Percentiles rank a stretch among this genome's conserved stretches.
These are phyloP conservation scores for Philantomba maxwellii DNA, from an alignment of 2,113 vertebrate species.

Conservation along the genomic window DNA sequence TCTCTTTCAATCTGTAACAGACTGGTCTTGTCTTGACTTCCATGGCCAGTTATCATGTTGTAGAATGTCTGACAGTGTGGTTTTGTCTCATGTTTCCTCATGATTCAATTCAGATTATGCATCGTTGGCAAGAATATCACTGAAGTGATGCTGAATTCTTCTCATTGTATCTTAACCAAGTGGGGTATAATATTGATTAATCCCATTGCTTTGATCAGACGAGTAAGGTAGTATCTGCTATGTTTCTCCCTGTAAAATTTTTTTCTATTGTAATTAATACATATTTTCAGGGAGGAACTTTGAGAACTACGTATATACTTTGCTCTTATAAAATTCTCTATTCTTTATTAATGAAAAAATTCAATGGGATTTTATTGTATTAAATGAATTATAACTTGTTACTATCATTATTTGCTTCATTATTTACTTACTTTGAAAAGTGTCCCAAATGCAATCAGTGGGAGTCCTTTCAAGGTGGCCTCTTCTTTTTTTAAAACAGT, in stretches of 20 bases:
- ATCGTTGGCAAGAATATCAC: background rate
- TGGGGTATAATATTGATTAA: background rate
- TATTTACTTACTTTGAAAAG: background rate
- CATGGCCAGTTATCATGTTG: background rate
- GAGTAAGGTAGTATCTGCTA: background rate
- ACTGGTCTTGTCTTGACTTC: background rate
- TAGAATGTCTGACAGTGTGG: background rate
- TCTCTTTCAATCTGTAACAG: background rate
- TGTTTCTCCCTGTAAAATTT: background rate
- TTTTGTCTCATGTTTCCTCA: background rate
- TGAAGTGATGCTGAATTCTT: background rate
- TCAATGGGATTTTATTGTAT: background rate
- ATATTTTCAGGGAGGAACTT: background rate
- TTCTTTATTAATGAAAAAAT: background rate
- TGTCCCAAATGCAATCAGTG: background rate
- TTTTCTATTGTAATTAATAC: background rate
- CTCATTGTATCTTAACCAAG: background rate
- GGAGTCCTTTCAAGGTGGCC: background rate
- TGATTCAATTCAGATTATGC: background rate
- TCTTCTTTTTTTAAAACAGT: background rate
- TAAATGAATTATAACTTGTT: background rate
- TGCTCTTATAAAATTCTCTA: background rate
- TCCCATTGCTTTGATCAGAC: background rate
- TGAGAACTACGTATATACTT: background rate
- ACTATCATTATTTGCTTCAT: background rate